Base-by-base conservation (phyloP, 2,113 vertebrate genomes). In the Ceyx melanurus region DNA sequence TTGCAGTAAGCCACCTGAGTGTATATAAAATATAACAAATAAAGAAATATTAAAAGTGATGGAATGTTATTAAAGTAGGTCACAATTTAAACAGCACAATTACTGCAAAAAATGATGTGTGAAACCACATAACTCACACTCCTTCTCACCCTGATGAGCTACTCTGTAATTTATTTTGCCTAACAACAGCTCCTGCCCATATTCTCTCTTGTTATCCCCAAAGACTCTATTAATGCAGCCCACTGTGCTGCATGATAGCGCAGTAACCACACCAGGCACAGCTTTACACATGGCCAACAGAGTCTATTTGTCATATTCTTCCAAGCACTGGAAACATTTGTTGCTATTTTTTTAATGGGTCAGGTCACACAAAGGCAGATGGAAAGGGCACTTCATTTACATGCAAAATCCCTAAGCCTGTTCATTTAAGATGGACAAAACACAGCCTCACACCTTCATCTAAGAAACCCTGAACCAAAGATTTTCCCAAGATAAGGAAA, bases 181-280 rank as follows among this genome's bases (percentile, higher is more conserved):
- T 94, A 96, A 94, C 95, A 90, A 95, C 96, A 92, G 88, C 92
- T 93, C 87, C 92, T 93, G 94, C 64, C 92, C 92, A 82, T 89
- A 91, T 92, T 91, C 64, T 70, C 81, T 66, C 42, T 57, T 66
- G 61, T 68, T 48, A 74, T 93, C 91, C 94, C 95, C 89, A 85
- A 92, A 92, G 92, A 96, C 84, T 91, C 87, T 67, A 77, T 93
- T 80, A 93, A 87, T 13, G 87, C 84, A 91, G 91, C 75, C 87
- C 87, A 73, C 66, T 94, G 89, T 91, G 83, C 95, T 19, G 75
- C 89, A 92, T 80, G 87, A 92, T 89, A 91, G 95, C 87, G 20
- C 86, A 92, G 77, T 88, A 91, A 72, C 94, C 94, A 95, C 86
- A 90, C 2, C 82, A 96, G 94, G 91, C 95, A 89, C 92, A 93